Conservation (phyloP, 2,113 vertebrate species). For the Eubucco bourcierii region DNA sequence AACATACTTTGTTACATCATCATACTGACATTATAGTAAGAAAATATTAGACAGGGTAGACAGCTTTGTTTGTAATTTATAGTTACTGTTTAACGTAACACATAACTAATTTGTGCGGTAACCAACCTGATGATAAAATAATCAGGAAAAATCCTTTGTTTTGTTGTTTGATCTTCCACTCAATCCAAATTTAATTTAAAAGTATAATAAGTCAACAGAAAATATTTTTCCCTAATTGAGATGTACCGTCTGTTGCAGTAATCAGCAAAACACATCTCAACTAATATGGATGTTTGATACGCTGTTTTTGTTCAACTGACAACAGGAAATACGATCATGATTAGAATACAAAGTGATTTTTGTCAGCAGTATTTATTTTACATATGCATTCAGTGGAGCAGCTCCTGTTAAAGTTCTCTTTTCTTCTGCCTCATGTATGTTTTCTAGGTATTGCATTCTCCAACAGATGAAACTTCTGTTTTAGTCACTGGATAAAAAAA, state of each 20-base stretch:
- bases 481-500: not conserved
- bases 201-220: slow-evolving; percentile 60
- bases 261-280: slow-evolving; percentile 62
- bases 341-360: slow-evolving; percentile 46
- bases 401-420: not conserved
- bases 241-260: slow-evolving; percentile 66
- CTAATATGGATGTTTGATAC: slow-evolving; percentile 60
- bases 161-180: slow-evolving; percentile 59
- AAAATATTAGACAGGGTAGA: not conserved
- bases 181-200: slow-evolving; percentile 62
- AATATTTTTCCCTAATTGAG: slow-evolving; percentile 68
- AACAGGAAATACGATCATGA: slow-evolving; percentile 45
- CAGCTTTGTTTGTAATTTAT: not conserved
- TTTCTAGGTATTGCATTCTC: not conserved
- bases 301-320: slow-evolving; percentile 45
- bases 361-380: not conserved
- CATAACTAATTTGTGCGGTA: not conserved
- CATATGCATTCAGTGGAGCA: not conserved
- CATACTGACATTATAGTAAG: rapidly evolving
- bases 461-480: not conserved
- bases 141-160: slow-evolving; percentile 25
- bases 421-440: not conserved
- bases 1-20: not conserved
- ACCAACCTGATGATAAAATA: slow-evolving; percentile 1
- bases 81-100: not conserved